phyloP scores from a whole-genome alignment of 2,113 vertebrate genomes.

The Vulpes lagopus region DNA sequence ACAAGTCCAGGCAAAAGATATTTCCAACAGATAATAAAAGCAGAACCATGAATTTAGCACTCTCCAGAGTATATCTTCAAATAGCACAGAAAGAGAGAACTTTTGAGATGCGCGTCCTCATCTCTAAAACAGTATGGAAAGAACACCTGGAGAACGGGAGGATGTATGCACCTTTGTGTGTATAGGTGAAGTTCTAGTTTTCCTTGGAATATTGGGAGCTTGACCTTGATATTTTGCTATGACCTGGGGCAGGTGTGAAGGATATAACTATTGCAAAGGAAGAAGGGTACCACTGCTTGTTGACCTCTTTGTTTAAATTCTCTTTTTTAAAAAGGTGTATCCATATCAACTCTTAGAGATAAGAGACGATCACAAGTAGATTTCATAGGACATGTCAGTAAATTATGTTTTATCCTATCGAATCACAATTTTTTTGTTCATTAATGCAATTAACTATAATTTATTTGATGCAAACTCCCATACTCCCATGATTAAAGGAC shows the following conservation, averaged over 20 bases:
- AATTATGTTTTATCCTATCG: not conserved
- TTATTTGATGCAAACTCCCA: conserved; percentile 13
- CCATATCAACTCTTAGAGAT: not conserved
- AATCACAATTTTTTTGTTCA: not conserved
- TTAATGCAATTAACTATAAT: not conserved
- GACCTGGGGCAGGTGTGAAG: not conserved
- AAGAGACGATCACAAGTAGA: conserved; percentile 39
- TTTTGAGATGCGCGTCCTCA: not conserved
- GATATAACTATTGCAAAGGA: fast-evolving
- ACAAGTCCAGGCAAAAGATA: not conserved
- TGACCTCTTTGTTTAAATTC: not conserved
- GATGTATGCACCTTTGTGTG: no score
- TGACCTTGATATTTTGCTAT: not conserved
- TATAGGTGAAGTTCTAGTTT: not conserved
- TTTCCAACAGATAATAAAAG: not conserved
- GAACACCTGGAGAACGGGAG: not conserved
- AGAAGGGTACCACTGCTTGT: not conserved
- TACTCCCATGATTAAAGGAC: not conserved
- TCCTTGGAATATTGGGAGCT: not conserved
- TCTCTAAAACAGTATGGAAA: not conserved
- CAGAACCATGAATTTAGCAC: not conserved
- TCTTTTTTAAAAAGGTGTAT: not conserved
- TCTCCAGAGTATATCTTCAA: not conserved
- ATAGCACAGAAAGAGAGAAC: not conserved
- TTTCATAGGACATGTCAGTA: not conserved